Evolutionary conservation across 2,888 invertebrate species (phyloP).

Genomic region (Melangyna quadrimaculata): DNA sequence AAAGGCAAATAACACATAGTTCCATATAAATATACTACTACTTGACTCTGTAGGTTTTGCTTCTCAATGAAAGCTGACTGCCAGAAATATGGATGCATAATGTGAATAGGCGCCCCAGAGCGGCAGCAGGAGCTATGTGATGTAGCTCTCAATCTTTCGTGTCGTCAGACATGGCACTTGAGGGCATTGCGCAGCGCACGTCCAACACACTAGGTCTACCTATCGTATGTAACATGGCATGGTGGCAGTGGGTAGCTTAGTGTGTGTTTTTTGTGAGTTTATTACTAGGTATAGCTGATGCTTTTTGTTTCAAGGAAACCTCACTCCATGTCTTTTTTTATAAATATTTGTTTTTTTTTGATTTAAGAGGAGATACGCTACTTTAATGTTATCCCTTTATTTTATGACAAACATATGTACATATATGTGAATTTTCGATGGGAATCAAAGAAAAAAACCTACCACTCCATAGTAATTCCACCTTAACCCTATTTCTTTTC

Average conservation of each 20-base stretch:
- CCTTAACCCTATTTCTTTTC: neutral
- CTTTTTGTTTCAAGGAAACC: conserved; percentile 13
- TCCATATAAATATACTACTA: conserved; percentile 11
- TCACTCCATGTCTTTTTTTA: neutral
- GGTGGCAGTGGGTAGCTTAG: neutral
- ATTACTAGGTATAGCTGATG: conserved; percentile 12
- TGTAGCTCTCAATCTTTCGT: conserved; percentile 7
- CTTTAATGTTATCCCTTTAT: conserved; percentile 34
- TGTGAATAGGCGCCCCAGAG: conserved; percentile 43
- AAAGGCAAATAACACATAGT: conserved; percentile 33
- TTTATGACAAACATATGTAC: conserved; percentile 21
- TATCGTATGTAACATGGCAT: neutral
- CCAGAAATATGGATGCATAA: conserved; percentile 45
- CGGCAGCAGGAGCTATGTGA: conserved; percentile 16
- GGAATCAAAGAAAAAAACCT: neutral
- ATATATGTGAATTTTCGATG: conserved; percentile 2
- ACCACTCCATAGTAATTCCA: neutral
- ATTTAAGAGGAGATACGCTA: conserved; percentile 46
- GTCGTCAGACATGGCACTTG: conserved; percentile 59
- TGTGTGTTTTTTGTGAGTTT: neutral
- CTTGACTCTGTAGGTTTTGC: neutral
- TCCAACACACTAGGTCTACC: conserved; percentile 24
- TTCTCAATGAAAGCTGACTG: conserved; percentile 16
- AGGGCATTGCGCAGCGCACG: conserved; percentile 41
- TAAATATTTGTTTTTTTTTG: conserved; percentile 14